phyloP scores from a whole-genome alignment of 1,140 invertebrate genomes.

The Drosophila funebris region DNA sequence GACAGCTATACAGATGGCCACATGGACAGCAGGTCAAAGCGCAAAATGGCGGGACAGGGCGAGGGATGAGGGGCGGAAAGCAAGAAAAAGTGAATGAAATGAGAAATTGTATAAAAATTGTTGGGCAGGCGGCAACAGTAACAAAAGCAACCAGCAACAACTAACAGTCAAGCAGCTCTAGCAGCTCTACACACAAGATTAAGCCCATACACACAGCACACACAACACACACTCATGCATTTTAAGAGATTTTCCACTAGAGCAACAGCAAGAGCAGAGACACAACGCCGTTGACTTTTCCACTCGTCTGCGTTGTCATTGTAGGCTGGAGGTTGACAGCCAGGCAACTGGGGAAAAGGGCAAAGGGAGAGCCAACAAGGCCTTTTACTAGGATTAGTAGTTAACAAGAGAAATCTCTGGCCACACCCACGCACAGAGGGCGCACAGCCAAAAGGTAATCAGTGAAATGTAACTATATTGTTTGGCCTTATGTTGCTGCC shows the following conservation, averaged over 20 bases:
- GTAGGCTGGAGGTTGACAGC: background rate
- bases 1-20: too few species aligned
- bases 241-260: constrained; percentile 75
- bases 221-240: constrained; percentile 53
- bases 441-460: constrained; percentile 78
- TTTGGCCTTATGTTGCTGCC: constrained; percentile 52
- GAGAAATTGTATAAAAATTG: constrained; percentile 81
- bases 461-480: constrained; percentile 81
- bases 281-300: constrained; percentile 70
- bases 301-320: constrained; percentile 69
- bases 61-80: constrained; percentile 6
- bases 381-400: constrained; percentile 81
- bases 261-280: constrained; percentile 32
- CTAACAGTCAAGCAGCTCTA: constrained; percentile 27
- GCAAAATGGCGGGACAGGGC: constrained; percentile 9
- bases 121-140: constrained; percentile 45
- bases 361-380: constrained; percentile 47
- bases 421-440: constrained; percentile 53
- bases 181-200: constrained; percentile 62
- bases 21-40: too few species aligned
- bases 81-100: constrained; percentile 66
- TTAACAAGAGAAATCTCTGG: constrained; percentile 80
- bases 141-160: constrained; percentile 18
- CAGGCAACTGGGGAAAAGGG: background rate
- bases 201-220: constrained; percentile 40